phyloP scores from a whole-genome alignment of 2,113 vertebrate species.

The Pomatostomus ruficeps region DNA sequence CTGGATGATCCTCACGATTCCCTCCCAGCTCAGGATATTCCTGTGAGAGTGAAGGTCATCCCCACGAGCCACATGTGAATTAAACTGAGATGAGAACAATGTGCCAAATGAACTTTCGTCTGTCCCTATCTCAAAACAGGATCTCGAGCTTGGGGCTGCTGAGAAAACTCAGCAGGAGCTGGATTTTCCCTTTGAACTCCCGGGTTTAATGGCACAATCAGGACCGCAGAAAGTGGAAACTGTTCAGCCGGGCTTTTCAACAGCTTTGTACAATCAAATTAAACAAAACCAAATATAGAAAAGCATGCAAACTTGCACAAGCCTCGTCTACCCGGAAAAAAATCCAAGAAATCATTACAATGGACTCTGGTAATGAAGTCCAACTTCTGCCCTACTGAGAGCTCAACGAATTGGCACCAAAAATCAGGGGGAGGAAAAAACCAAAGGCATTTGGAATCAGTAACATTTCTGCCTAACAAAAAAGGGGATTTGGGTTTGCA shows the following conservation, averaged over 20 bases:
- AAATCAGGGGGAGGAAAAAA: not conserved
- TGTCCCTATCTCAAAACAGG: not conserved
- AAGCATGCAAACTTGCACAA: constrained; percentile 62
- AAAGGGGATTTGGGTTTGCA: not conserved
- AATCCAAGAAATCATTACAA: constrained; percentile 48
- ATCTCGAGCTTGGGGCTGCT: not conserved
- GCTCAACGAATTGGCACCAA: not conserved
- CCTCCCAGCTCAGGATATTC: not conserved
- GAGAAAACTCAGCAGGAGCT: not conserved
- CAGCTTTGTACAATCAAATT: constrained; percentile 55
- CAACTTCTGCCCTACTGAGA: constrained; percentile 38
- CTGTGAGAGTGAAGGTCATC: not conserved
- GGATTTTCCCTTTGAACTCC: not conserved
- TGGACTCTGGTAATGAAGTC: constrained; percentile 36
- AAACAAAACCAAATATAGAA: constrained; percentile 72
- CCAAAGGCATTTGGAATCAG: not conserved
- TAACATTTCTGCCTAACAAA: not conserved
- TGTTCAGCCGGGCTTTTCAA: constrained; percentile 35
- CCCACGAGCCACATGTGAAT: not conserved
- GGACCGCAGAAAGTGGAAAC: not conserved
- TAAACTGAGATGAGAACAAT: not conserved
- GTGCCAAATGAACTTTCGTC: not conserved
- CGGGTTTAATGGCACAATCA: not conserved
- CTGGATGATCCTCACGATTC: not conserved
- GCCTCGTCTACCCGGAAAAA: constrained; percentile 26